A percentile compares a stretch with the other conserved stretches of the same genome.
Conservation (phyloP, 2,888 invertebrate species). For the Plebejus anna region DNA sequence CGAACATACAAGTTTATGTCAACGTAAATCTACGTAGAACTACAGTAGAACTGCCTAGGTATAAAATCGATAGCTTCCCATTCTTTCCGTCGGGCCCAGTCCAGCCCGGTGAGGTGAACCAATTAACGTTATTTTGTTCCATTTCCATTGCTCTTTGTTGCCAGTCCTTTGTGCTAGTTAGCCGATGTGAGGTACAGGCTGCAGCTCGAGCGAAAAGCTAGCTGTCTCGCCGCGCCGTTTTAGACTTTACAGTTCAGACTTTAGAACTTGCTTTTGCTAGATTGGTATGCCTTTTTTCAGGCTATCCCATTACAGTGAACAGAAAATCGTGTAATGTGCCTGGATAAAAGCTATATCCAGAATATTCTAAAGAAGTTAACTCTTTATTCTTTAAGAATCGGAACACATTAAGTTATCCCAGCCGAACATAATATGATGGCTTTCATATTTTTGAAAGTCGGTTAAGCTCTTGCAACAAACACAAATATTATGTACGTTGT, state of each 20-base stretch:
- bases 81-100: not conserved
- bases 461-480: too few relatives aligned
- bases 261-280: not conserved
- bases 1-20: too few relatives aligned
- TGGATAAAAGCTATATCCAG: not conserved
- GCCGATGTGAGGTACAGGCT: not conserved
- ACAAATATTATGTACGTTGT: too few relatives aligned
- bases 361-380: too few relatives aligned
- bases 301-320: not conserved
- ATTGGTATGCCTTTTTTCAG: not conserved
- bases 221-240: not conserved
- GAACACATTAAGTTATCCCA: too few relatives aligned
- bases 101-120: not conserved
- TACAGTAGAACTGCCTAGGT: not conserved
- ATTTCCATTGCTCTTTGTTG: not conserved
- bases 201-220: not conserved
- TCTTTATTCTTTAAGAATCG: too few relatives aligned
- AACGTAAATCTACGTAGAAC: not conserved
- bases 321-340: not conserved
- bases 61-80: not conserved
- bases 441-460: too few relatives aligned
- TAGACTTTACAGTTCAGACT: not conserved
- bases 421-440: too few relatives aligned
- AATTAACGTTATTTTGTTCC: constrained; percentile 9
- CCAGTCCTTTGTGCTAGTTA: not conserved